Base-by-base conservation (phyloP, 2,113 vertebrate species). In the Numida meleagris region DNA sequence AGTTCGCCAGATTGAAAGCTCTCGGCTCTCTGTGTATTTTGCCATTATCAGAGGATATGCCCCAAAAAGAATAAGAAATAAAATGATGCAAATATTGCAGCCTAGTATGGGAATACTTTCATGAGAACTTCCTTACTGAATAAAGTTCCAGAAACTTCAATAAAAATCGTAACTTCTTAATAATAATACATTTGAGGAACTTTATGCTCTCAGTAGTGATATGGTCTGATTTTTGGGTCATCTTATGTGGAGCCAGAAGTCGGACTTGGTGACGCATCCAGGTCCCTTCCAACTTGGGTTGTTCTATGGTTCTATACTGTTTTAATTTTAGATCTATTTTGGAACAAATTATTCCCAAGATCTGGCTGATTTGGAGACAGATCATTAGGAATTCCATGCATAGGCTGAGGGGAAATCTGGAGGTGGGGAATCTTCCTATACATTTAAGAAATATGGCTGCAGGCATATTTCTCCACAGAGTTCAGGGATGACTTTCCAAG, bases 21-120 rank as follows among this genome's bases (percentile, higher is more conserved):
- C 8, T 1, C 14, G 40, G 14, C 9, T 40, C 25, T 57, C 36
- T 70, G 19, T 7, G 9, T 2, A 3, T 6, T 38, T 51, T 4
- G 13, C 19, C 19, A 61, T 34, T 34, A 20, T 34, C 24, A 31
- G 5, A 18, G 42, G 12, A 3, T 38, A 78, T 23, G 33, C 51
- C 14, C 11, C 19, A 48, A 33, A 68, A 94, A 73, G 8, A 50
- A 12, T 0, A 40, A 17, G 34, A 18, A 45, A 38, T 27, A 24
- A 40, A 71, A 67, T 29, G 2, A 40, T 74, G 40, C 14, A 48
- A 66, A 40, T 19, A 20, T 15, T 53, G 15, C 12, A 70, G 10
- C 10, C 14, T 34, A 65, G n/a, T 12, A 15, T 0, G 0, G 14
- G 2, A 12, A 7, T 46, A 12, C 33, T 59, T 88, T 20, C 17